Base-by-base conservation (phyloP, 2,888 invertebrate genomes). In the Tillus elongatus region DNA sequence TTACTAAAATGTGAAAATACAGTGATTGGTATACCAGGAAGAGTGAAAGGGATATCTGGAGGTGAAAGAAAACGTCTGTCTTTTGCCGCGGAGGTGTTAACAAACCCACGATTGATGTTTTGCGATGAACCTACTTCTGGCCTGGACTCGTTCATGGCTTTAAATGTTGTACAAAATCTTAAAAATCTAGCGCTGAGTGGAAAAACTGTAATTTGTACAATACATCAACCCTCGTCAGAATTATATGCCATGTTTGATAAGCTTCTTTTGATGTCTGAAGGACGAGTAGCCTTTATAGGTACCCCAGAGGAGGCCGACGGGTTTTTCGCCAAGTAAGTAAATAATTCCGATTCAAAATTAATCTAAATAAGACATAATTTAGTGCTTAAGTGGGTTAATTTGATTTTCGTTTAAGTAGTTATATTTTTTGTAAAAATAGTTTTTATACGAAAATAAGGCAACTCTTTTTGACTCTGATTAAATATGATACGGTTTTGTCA, bases 61-160 rank as follows among this genome's bases (percentile, higher is more conserved):
- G 97, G 97, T 0, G 97, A 97, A 68, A 85, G 85, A 74, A 95
- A 95, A 63, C 73, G 96, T 38, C 69, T 97, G 8, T 87, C 95
- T 0, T 95, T 98, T 61, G 97, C 96, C 11, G 87, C 92, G n/a
- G 97, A 97, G 70, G 83, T 93, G 2, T 70, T 96, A 30, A 96
- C 93, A 0, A 89, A 97, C 68, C 97, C 97, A 0, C 82, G 90
- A 0, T 69, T 97, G 29, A 79, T 97, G 75, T 91, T 97, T 61
- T 95, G 95, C 61, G 97, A 97, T 57, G 97, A 97, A 57, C 96
- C 96, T 0, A 97, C 96, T 0, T 93, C 93, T 0, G 93, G 96
- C 1, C 69, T 97, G 39, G 97, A 97, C 64, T 92, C 95, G 0
- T 95, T 87, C 56, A 96, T 95, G 91, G 96, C 97, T 0, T 82